phyloP scores from a whole-genome alignment of 2,888 invertebrate species.

The Dasypogon diadema region DNA sequence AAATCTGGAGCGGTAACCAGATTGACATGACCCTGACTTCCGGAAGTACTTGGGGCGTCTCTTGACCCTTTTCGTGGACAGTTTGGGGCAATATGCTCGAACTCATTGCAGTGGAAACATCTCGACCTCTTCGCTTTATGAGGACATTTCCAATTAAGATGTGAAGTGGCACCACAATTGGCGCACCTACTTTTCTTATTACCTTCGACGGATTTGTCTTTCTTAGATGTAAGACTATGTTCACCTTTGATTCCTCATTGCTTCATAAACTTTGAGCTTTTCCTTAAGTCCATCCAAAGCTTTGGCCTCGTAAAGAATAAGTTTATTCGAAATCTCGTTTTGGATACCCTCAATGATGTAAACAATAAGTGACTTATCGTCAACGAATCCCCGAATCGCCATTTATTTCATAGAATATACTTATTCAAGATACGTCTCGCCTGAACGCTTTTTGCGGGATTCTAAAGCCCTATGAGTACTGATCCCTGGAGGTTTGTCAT shows the following conservation, averaged over 20 bases:
- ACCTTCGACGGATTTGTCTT: background rate
- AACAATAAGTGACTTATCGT: background rate
- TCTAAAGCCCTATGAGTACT: background rate
- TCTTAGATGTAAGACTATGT: too few relatives aligned
- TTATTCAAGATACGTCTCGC: background rate
- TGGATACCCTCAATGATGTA: background rate
- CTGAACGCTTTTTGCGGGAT: background rate
- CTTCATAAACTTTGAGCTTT: background rate
- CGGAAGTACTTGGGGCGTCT: background rate
- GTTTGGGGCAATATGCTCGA: conserved; percentile 31
- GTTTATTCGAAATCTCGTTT: background rate
- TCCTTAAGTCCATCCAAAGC: background rate
- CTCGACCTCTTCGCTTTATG: conserved; percentile 16
- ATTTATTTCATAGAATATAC: background rate
- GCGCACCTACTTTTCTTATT: background rate
- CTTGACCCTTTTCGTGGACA: background rate
- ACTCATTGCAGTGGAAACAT: conserved; percentile 47
- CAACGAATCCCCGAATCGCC: background rate
- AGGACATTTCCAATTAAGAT: background rate
- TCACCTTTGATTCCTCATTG: background rate
- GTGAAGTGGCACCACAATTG: background rate
- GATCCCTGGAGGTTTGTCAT: background rate
- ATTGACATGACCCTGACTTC: too few relatives aligned
- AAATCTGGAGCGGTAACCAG: too few relatives aligned
- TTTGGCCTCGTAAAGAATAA: background rate